Evolutionary conservation across 2,888 invertebrate species (phyloP).

Genomic region (Augochlorella aurata): DNA sequence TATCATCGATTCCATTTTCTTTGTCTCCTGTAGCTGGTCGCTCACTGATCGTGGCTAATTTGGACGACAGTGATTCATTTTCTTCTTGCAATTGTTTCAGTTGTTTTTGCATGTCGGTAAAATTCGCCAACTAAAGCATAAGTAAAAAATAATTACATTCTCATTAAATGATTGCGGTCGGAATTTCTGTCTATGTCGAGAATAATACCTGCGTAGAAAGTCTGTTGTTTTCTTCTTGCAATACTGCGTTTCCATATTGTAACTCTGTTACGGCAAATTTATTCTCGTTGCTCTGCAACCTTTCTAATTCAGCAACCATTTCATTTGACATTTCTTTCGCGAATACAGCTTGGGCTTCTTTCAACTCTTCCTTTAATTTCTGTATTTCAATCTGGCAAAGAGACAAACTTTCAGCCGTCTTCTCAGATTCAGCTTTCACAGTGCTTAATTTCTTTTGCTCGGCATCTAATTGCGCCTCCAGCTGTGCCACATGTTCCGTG

Average conservation of each 20-base stretch:
- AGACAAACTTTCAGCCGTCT: conserved; percentile 60
- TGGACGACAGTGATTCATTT: conserved; percentile 79
- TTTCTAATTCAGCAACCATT: conserved; percentile 64
- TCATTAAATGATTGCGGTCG: conserved; percentile 13
- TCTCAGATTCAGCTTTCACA: conserved; percentile 62
- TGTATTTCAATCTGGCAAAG: conserved; percentile 63
- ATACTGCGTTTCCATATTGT: conserved; percentile 77
- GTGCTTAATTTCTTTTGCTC: conserved; percentile 65
- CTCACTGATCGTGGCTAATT: conserved; percentile 80
- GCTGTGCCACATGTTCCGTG: conserved; percentile 83
- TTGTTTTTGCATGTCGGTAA: conserved; percentile 74
- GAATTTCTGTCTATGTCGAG: background rate
- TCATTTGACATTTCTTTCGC: conserved; percentile 54
- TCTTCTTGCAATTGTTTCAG: conserved; percentile 79
- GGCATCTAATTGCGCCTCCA: conserved; percentile 75
- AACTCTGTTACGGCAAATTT: conserved; percentile 67
- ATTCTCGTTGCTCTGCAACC: conserved; percentile 65
- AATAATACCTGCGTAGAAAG: conserved; percentile 81
- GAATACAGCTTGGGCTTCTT: conserved; percentile 63
- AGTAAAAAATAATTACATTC: conserved; percentile 8
- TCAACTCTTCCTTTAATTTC: conserved; percentile 66
- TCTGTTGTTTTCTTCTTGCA: conserved; percentile 84
- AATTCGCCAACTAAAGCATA: conserved; percentile 65
- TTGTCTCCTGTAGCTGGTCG: conserved; percentile 80
- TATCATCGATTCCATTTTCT: conserved; percentile 79